phyloP scores from a whole-genome alignment of 2,888 invertebrate genomes.

The Hypomecis atomaria region DNA sequence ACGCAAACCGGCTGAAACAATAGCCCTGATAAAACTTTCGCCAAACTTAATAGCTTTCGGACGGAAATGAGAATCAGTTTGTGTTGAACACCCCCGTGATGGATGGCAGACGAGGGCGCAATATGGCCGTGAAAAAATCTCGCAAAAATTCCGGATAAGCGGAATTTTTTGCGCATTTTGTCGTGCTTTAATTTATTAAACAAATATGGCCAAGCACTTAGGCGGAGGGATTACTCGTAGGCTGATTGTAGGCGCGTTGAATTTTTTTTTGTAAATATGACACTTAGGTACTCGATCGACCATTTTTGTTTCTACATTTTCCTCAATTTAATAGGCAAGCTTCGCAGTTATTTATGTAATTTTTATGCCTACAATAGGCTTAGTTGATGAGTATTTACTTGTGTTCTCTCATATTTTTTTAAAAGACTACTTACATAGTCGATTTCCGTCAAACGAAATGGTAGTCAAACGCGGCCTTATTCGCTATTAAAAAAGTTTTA shows the following conservation, averaged over 20 bases:
- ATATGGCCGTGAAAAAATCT: conserved; percentile 29
- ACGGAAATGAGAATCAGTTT: conserved; percentile 38
- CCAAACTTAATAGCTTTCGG: conserved; percentile 28
- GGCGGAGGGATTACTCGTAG: conserved; percentile 7
- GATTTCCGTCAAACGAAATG: no score
- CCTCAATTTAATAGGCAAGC: no score
- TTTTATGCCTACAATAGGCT: no score
- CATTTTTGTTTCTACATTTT: no score
- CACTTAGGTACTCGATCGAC: no score
- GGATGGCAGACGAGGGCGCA: conserved; percentile 33
- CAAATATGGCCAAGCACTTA: conserved; percentile 14
- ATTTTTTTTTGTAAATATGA: no score
- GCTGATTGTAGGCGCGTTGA: conserved; percentile 5
- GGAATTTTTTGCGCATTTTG: conserved; percentile 18
- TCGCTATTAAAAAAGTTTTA: no score
- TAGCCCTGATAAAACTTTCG: conserved; percentile 36
- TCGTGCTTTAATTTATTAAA: conserved; percentile 18
- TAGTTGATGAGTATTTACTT: no score
- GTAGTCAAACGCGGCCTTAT: no score
- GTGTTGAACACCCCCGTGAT: conserved; percentile 37
- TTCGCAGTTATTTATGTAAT: no score
- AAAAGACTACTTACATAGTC: no score
- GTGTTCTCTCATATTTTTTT: no score
- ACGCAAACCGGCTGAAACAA: conserved; percentile 21
- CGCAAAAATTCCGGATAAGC: conserved; percentile 15